Conservation (phyloP, 2,888 invertebrate genomes). For the Heliothis peltigera region DNA sequence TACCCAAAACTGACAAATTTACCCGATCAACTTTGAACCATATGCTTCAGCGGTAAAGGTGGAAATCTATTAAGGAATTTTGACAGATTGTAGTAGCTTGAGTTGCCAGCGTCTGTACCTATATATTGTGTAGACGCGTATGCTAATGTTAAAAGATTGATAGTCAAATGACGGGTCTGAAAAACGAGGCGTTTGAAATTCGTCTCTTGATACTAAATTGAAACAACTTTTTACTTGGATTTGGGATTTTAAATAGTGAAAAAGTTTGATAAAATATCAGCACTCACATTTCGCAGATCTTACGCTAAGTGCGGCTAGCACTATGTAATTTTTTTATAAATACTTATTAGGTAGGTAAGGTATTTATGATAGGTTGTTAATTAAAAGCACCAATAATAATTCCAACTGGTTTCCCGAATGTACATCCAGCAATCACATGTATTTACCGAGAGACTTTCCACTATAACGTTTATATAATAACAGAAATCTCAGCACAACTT, state of each 20-base stretch:
- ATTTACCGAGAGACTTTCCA: slow-evolving; percentile 32
- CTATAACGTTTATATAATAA: slow-evolving; percentile 62
- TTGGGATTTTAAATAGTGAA: neutral
- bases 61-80: too few relatives aligned
- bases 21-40: too few relatives aligned
- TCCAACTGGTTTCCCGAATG: slow-evolving; percentile 14
- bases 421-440: slow-evolving; percentile 8
- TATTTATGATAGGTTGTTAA: too few relatives aligned
- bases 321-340: too few relatives aligned
- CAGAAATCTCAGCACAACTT: slow-evolving; percentile 57
- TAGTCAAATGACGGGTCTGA: slow-evolving; percentile 20
- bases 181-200: slow-evolving; percentile 38
- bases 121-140: slow-evolving; percentile 3
- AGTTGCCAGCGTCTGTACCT: too few relatives aligned
- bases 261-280: neutral
- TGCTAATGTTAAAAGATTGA: slow-evolving; percentile 1
- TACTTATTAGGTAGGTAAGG: too few relatives aligned
- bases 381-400: neutral
- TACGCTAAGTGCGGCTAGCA: too few relatives aligned
- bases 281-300: too few relatives aligned
- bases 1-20: too few relatives aligned
- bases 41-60: too few relatives aligned
- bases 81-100: too few relatives aligned
- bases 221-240: slow-evolving; percentile 27
- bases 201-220: slow-evolving; percentile 16